Conservation (phyloP, 2,888 invertebrate species). For the Synanthedon tipuliformis region DNA sequence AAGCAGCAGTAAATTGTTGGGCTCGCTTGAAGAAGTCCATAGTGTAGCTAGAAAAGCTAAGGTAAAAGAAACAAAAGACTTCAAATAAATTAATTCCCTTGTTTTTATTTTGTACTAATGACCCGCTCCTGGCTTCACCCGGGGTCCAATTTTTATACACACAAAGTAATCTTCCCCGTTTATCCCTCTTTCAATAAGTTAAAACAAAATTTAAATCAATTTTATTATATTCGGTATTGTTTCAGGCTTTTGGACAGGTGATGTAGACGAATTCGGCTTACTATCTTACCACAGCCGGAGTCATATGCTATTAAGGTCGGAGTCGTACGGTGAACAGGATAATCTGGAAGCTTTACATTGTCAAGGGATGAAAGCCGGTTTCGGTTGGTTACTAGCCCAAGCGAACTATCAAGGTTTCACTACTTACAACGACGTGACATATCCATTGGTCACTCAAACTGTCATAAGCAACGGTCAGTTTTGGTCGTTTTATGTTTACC, state of each 20-base stretch:
- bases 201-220: too few relatives aligned
- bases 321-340: slow-evolving; percentile 65
- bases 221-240: slow-evolving; percentile 7
- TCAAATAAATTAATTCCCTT: too few relatives aligned
- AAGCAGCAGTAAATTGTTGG: too few relatives aligned
- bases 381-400: slow-evolving; percentile 82
- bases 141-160: too few relatives aligned
- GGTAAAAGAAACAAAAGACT: too few relatives aligned
- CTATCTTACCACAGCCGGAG: slow-evolving; percentile 79
- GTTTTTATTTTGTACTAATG: too few relatives aligned
- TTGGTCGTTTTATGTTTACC: slow-evolving; percentile 91
- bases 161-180: too few relatives aligned
- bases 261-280: slow-evolving; percentile 79
- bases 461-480: slow-evolving; percentile 88
- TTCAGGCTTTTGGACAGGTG: slow-evolving; percentile 88
- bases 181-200: too few relatives aligned
- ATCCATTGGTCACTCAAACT: slow-evolving; percentile 90
- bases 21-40: too few relatives aligned
- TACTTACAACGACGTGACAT: slow-evolving; percentile 89
- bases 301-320: slow-evolving; percentile 61
- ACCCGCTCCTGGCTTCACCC: too few relatives aligned
- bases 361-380: slow-evolving; percentile 83
- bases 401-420: slow-evolving; percentile 91
- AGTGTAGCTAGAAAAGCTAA: too few relatives aligned
- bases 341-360: slow-evolving; percentile 75